A percentile compares a stretch with the other conserved stretches of the same genome.
phyloP scores from a whole-genome alignment of 2,113 vertebrate genomes.

The Engraulis encrasicolus region DNA sequence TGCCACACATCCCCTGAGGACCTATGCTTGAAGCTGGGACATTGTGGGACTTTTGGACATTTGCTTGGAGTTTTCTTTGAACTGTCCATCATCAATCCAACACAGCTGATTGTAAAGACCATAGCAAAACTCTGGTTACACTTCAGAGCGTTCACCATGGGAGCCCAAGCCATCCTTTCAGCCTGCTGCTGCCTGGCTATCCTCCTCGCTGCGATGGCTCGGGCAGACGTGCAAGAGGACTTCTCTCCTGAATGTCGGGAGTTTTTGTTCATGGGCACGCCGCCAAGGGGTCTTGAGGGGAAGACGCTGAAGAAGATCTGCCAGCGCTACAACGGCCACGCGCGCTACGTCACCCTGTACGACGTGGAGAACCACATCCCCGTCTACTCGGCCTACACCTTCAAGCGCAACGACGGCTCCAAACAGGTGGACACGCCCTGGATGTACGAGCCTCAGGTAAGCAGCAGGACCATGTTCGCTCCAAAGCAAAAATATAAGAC shows the following conservation, averaged over 20 bases:
- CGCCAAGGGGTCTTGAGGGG: constrained; percentile 62
- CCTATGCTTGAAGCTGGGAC: too few species aligned
- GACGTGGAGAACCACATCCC: constrained; percentile 60
- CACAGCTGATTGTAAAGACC: too few species aligned
- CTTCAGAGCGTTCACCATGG: neutral
- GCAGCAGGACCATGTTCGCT: too few species aligned
- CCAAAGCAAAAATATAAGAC: too few species aligned
- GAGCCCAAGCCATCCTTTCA: neutral
- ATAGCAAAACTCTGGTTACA: too few species aligned
- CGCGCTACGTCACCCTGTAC: constrained; percentile 69
- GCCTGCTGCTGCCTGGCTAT: too few species aligned
- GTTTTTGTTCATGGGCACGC: constrained; percentile 68
- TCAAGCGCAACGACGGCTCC: constrained; percentile 68
- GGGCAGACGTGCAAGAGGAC: constrained; percentile 63
- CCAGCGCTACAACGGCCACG: constrained; percentile 65
- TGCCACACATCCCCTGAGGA: neutral
- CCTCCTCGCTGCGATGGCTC: constrained; percentile 16
- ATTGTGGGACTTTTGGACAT: too few species aligned
- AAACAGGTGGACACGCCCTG: constrained; percentile 67
- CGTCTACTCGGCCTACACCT: constrained; percentile 74
- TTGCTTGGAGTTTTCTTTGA: too few species aligned
- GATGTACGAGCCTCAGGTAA: constrained; percentile 78
- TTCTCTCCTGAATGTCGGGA: constrained; percentile 65
- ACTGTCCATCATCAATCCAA: too few species aligned
- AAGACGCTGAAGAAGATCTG: constrained; percentile 64